phyloP scores from a whole-genome alignment of 1,140 invertebrate species.

The Hermetia illucens region DNA sequence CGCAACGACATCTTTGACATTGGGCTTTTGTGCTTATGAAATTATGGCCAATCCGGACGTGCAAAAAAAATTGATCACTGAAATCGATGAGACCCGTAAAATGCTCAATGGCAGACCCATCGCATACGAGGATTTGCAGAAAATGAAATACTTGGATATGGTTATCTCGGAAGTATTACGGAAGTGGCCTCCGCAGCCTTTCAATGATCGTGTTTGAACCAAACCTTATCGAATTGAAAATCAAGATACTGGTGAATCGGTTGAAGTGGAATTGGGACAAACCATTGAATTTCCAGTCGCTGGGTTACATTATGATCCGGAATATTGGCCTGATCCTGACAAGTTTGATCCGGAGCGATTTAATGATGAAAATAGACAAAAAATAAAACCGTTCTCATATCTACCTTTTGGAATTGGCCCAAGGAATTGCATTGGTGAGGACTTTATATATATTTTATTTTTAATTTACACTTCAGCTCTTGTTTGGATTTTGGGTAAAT shows the following conservation, averaged over 20 bases:
- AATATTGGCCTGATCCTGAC: conserved; percentile 39
- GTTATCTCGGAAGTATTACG: conserved; percentile 41
- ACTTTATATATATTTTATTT: too few relatives aligned
- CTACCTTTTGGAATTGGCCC: too few relatives aligned
- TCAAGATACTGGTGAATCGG: conserved; percentile 4
- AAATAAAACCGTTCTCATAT: too few relatives aligned
- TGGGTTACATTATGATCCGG: conserved; percentile 32
- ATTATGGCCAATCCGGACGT: conserved; percentile 38
- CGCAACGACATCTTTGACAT: conserved; percentile 39
- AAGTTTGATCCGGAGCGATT: too few relatives aligned
- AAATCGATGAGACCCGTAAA: conserved; percentile 32
- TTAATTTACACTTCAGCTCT: too few relatives aligned
- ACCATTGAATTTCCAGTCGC: conserved; percentile 30
- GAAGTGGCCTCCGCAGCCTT: conserved; percentile 36
- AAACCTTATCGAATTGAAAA: not conserved
- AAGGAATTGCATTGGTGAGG: too few relatives aligned
- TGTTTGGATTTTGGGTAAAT: too few relatives aligned
- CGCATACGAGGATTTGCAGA: conserved; percentile 36
- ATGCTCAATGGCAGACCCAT: conserved; percentile 27
- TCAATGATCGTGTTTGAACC: conserved; percentile 26
- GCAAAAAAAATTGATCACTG: conserved; percentile 38
- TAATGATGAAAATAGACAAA: too few relatives aligned
- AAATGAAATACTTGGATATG: conserved; percentile 49
- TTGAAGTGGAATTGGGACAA: conserved; percentile 26
- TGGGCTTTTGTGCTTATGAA: conserved; percentile 35